These are phyloP conservation scores for zebrafish (Danio rerio) DNA, from an alignment of 2,113 vertebrate genomes.

Conservation along the genomic window GRCz12tu NC_133178.1:18214001-18214500, in stretches of 20 bases:
- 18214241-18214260: constrained; percentile 57
- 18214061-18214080: too few relatives aligned
- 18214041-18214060: too few relatives aligned
- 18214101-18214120: too few relatives aligned
- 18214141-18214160: too few relatives aligned
- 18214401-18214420: constrained; percentile 84
- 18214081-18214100: too few relatives aligned
- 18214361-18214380: constrained; percentile 72
- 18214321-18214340: constrained; percentile 78
- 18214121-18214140: too few relatives aligned
- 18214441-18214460: constrained; percentile 85
- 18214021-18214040: too few relatives aligned
- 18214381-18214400: constrained; percentile 75
- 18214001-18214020: too few relatives aligned
- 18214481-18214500: too few relatives aligned
- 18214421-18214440: constrained; percentile 78
- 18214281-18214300: constrained; percentile 76
- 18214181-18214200: background rate
- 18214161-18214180: too few relatives aligned
- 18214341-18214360: constrained; percentile 83
- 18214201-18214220: constrained; percentile 57
- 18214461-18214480: constrained; percentile 85
- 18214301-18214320: constrained; percentile 79
- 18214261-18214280: constrained; percentile 39
- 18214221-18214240: constrained; percentile 62